Base-by-base conservation (phyloP, 2,888 invertebrate species). In the Cephus spinipes region DNA sequence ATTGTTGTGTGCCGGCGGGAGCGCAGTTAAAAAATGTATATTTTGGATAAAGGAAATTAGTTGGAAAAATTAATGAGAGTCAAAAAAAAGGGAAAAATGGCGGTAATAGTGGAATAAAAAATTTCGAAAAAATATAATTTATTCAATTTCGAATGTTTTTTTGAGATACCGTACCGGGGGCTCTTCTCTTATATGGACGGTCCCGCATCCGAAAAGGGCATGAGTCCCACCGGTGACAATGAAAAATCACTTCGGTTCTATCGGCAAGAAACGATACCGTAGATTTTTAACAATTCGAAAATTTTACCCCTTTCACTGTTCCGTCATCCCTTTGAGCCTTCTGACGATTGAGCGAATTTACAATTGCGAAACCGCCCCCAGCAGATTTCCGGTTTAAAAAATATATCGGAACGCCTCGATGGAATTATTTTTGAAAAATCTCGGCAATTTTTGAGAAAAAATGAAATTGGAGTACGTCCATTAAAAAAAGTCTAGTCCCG, bases 261-360 rank as follows among this genome's bases (percentile, higher is more conserved):
- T 55, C 15, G 40, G 23, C 9, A 55, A 55, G 40, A 55, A 23
- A 55, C 9, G 40, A 55, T 55, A 55, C 15, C 23, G 40, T 55
- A 2, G 40, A 23, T 0, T 55, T 55, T 55, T 23, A 15, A 55
- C 23, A 9, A 55, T 55, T 55, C 40, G 40, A 55, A 55, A 55
- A 23, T 55, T 15, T 55, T 23, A 15, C 40, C 40, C 40, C 15
- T 55, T 55, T 23, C 15, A 55, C 40, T 55, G 40, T 55, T 23
- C 23, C 40, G 40, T 55, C 40, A 55, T 55, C 40, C 23, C 40
- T 55, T 55, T 80, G 83, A 85, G 86, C 40, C 84, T 79, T 85
- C 80, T 81, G 80, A 80, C 81, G 80, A 83, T 82, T 87, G 87
- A 87, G 87, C 87, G 83, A 55, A 55, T 84, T 86, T 83, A 75